These are phyloP conservation scores for Gobionotothen gibberifrons DNA, from an alignment of 2,797 vertebrate species.

Conservation along the genomic window DNA sequence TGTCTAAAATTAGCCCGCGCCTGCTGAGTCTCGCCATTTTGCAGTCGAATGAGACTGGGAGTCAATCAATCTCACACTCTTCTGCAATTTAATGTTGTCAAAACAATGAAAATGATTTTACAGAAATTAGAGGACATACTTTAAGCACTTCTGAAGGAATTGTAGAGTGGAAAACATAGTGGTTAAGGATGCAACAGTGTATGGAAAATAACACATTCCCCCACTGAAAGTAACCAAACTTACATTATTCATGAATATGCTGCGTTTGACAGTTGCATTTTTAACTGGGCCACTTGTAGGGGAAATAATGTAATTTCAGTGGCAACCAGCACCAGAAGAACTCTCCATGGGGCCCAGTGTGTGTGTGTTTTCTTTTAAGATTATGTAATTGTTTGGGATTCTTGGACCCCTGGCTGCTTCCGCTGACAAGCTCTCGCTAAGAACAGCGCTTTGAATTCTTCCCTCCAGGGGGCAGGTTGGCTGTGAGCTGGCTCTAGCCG, in stretches of 20 bases:
- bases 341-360: neutral
- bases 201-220: neutral
- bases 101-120: neutral
- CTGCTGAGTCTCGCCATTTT: neutral
- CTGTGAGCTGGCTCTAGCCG: constrained; percentile 52
- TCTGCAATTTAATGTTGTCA: neutral
- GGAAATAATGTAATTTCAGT: constrained; percentile 22
- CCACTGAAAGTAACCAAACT: neutral
- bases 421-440: constrained; percentile 57
- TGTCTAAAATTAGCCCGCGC: constrained; percentile 52
- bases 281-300: constrained; percentile 15
- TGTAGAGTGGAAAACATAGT: neutral
- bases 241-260: neutral
- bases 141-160: no score
- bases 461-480: constrained; percentile 50
- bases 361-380: constrained; percentile 26
- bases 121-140: no score
- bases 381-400: constrained; percentile 61
- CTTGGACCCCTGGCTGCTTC: constrained; percentile 45
- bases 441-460: constrained; percentile 46
- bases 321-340: constrained; percentile 7
- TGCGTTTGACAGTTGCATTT: constrained; percentile 16
- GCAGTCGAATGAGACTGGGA: neutral
- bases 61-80: constrained; percentile 13
- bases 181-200: neutral